Evolutionary conservation across 2,797 vertebrate genomes (phyloP), one percentile per base, ranked within the genome.

Genomic region (Microtus californicus): DNA sequence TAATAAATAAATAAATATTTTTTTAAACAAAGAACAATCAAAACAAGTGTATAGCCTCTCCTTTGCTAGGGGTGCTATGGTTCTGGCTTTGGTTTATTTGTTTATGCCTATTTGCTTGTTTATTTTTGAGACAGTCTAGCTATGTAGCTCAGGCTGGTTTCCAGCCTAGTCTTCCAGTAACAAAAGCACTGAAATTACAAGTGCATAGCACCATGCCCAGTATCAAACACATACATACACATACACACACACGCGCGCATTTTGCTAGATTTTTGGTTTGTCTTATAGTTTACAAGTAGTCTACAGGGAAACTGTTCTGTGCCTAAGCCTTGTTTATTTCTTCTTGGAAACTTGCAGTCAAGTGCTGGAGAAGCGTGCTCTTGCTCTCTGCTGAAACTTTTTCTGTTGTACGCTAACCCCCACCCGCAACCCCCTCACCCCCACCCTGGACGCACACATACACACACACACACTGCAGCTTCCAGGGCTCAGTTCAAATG

Each of bases 11-110:
- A n/a, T n/a, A n/a, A n/a, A n/a, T n/a, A n/a, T n/a, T n/a, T n/a
- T n/a, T n/a, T n/a, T n/a, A n/a, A 81, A 67, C 29, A 87, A 71
- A 76, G 21, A 81, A 67, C 29, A 96, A 80, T 43, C 34, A 79
- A 81, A 91, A 63, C 61, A 80, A 17, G 69, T 48, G 48, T 54
- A 29, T 12, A 54, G 54, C 54, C 92, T 87, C 59, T 77, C 73
- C 59, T 45, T 3, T 61, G 54, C 37, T 12, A 7, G 40, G 37
- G 37, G 6, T 93, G 45, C 45, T 82, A 6, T 61, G 48, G 63
- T 31, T 63, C 63, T 83, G 82, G 48, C 61, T 93, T 76, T 87
- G 40, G 40, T 76, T 3, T 45, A 89, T 45, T 56, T 76, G 23
- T 45, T 40, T 59, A 59, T 74, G 37, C 3, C 15, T 37, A 76